A percentile compares a stretch with the other conserved stretches of the same genome.
Evolutionary conservation across 2,888 invertebrate genomes (phyloP).

Genomic region (Drosophila testacea): DNA sequence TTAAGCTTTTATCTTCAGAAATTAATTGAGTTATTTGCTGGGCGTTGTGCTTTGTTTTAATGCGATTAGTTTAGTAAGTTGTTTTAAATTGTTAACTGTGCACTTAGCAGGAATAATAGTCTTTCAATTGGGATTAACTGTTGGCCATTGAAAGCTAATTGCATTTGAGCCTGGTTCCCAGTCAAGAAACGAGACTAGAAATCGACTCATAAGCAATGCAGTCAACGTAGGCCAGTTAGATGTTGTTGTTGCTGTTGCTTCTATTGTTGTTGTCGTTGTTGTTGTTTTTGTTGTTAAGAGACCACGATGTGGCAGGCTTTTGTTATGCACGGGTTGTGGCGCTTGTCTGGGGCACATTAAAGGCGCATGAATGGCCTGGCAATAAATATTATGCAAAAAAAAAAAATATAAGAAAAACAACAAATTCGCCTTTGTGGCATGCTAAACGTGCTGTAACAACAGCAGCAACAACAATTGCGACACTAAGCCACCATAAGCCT

Average conservation of each 20-base stretch:
- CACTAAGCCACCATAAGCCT: slow-evolving; percentile 79
- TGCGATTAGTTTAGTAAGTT: slow-evolving; percentile 8
- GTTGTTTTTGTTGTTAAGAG: slow-evolving; percentile 22
- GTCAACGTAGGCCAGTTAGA: slow-evolving; percentile 74
- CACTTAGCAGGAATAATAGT: slow-evolving; percentile 6
- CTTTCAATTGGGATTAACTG: slow-evolving; percentile 30
- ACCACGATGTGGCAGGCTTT: slow-evolving; percentile 49
- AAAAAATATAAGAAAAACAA: slow-evolving; percentile 29
- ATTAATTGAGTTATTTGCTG: background rate
- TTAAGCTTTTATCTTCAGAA: background rate
- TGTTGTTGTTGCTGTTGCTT: slow-evolving; percentile 30
- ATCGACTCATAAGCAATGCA: slow-evolving; percentile 71
- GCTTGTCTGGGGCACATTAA: slow-evolving; percentile 81
- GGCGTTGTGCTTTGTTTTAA: background rate
- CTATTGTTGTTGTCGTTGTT: slow-evolving; percentile 31
- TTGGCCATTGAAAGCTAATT: slow-evolving; percentile 55
- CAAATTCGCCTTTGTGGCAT: slow-evolving; percentile 77
- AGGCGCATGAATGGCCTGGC: slow-evolving; percentile 80
- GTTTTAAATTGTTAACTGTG: slow-evolving; percentile 1
- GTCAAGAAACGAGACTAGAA: slow-evolving; percentile 17
- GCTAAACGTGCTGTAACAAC: slow-evolving; percentile 66
- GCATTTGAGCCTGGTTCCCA: slow-evolving; percentile 58
- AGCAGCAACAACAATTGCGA: slow-evolving; percentile 61
- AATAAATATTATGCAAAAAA: slow-evolving; percentile 67
- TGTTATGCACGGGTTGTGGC: slow-evolving; percentile 78